phyloP scores from a whole-genome alignment of 2,888 invertebrate genomes.

The Lasioglossum malachurum region DNA sequence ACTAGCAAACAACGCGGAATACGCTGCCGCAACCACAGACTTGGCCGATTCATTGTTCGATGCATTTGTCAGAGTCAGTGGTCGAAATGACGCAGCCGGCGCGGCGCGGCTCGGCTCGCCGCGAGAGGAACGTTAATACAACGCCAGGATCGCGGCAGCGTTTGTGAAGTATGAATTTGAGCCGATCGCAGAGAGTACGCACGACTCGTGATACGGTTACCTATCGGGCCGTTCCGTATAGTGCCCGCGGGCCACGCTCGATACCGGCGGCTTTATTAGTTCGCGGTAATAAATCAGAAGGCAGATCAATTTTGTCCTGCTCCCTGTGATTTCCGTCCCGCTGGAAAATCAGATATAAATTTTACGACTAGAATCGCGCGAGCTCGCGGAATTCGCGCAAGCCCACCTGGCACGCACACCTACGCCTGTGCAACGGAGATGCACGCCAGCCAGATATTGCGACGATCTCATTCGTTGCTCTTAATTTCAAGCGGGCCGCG shows the following conservation, averaged over 20 bases:
- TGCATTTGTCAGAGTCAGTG: conserved; percentile 52
- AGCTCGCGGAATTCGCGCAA: conserved; percentile 33
- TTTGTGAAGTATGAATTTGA: conserved; percentile 69
- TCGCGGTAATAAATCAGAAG: conserved; percentile 81
- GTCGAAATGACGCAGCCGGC: conserved; percentile 41
- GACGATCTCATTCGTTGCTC: conserved; percentile 61
- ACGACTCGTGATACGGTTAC: conserved; percentile 54
- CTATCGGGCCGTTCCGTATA: conserved; percentile 67
- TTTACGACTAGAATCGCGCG: conserved; percentile 66
- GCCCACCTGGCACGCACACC: background rate
- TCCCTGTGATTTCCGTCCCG: conserved; percentile 78
- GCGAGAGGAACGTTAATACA: conserved; percentile 40
- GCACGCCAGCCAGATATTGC: conserved; percentile 46
- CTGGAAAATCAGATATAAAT: conserved; percentile 80
- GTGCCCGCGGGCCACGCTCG: conserved; percentile 69
- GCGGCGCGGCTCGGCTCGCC: conserved; percentile 16
- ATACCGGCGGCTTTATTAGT: conserved; percentile 81
- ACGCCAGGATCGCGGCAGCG: conserved; percentile 46
- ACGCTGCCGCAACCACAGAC: conserved; percentile 12
- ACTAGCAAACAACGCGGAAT: conserved; percentile 10
- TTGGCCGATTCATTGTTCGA: conserved; percentile 33
- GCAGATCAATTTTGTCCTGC: conserved; percentile 81
- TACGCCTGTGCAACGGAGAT: background rate
- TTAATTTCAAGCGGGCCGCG: conserved; percentile 49
- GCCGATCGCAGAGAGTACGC: conserved; percentile 40